Percentiles rank a stretch among this genome's conserved stretches.
These are phyloP conservation scores for Drosophila cognata DNA, from an alignment of 2,888 invertebrate genomes.

Conservation along the genomic window DNA sequence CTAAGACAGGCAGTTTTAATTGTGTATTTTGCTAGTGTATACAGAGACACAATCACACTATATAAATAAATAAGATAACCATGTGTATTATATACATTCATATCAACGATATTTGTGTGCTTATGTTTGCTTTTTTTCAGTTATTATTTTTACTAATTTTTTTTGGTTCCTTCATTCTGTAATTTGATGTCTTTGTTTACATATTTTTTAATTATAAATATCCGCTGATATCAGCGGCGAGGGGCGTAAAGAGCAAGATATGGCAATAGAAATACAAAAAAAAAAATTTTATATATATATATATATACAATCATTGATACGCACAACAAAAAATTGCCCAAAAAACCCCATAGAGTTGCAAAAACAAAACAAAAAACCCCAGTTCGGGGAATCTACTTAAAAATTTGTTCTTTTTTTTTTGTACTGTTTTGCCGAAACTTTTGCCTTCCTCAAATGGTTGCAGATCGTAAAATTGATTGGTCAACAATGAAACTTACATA, in stretches of 20 bases:
- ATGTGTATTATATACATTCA: constrained; percentile 16
- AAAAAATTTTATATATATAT: not conserved
- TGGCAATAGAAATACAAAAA: constrained; percentile 4
- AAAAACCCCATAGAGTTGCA: constrained; percentile 13
- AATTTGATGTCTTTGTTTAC: constrained; percentile 48
- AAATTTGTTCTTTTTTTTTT: constrained; percentile 17
- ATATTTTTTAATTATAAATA: constrained; percentile 64
- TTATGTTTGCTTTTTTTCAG: constrained; percentile 27
- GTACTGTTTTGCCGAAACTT: constrained; percentile 12
- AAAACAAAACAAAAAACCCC: constrained; percentile 7
- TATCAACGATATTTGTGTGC: constrained; percentile 24
- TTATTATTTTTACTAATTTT: constrained; percentile 9
- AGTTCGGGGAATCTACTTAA: constrained; percentile 23
- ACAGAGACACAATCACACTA: constrained; percentile 10
- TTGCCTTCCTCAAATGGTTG: constrained; percentile 19
- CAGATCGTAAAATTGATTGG: constrained; percentile 32
- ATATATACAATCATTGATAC: constrained; percentile 15
- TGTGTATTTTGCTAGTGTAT: constrained; percentile 20
- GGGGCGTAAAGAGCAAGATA: not conserved
- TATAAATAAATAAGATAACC: constrained; percentile 9
- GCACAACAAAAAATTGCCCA: constrained; percentile 21
- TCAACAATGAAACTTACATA: constrained; percentile 10
- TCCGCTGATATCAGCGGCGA: constrained; percentile 37
- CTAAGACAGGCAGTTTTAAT: constrained; percentile 9
- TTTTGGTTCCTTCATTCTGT: constrained; percentile 3